phyloP scores from a whole-genome alignment of 2,888 invertebrate species.

The Agrotis clavis region DNA sequence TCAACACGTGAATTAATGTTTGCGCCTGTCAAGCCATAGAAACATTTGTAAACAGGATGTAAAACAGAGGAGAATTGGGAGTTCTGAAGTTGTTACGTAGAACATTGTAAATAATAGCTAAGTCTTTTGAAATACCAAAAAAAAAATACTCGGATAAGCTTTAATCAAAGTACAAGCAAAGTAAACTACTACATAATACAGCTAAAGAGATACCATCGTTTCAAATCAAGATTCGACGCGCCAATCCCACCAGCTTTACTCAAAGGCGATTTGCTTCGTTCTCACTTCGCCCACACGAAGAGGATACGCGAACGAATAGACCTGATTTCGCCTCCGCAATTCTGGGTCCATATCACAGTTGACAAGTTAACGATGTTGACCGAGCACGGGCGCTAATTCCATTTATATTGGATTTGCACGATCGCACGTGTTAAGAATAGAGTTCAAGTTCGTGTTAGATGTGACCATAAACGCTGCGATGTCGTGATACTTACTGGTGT shows the following conservation, averaged over 20 bases:
- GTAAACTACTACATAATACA: conserved; percentile 44
- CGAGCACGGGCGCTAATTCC: conserved; percentile 64
- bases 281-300: conserved; percentile 66
- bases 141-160: conserved; percentile 5
- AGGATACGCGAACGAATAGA: conserved; percentile 50
- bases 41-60: conserved; percentile 19
- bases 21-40: conserved; percentile 12
- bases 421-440: conserved; percentile 62
- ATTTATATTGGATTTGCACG: conserved; percentile 70
- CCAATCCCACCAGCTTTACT: conserved; percentile 61
- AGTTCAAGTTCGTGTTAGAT: conserved; percentile 50
- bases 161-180: conserved; percentile 18
- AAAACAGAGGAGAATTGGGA: background rate
- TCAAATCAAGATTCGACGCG: conserved; percentile 61
- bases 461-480: conserved; percentile 52
- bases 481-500: conserved; percentile 38
- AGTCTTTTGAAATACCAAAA: background rate
- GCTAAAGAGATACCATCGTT: conserved; percentile 52
- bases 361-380: conserved; percentile 65
- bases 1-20: conserved; percentile 43
- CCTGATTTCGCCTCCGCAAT: conserved; percentile 68
- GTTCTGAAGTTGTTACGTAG: background rate
- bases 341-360: conserved; percentile 64
- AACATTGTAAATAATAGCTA: no score
- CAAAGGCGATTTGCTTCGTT: conserved; percentile 65